Conservation (phyloP, 2,797 vertebrate genomes). For the Gymnodraco acuticeps region DNA sequence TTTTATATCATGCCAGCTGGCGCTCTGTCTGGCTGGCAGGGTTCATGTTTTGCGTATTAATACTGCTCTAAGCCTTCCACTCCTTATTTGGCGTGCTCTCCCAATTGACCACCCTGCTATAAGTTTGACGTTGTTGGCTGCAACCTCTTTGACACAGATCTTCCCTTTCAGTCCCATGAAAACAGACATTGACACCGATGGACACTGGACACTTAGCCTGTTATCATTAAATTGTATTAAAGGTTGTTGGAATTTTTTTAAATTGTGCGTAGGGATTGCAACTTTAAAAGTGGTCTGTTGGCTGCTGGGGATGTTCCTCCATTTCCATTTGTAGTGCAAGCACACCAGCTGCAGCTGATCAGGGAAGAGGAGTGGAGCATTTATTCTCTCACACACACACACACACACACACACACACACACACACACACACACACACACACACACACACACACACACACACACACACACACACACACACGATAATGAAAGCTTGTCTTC, state of each 20-base stretch:
- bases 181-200: background rate
- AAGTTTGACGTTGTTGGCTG: constrained; percentile 32
- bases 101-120: constrained; percentile 17
- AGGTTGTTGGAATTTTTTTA: background rate
- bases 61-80: constrained; percentile 37
- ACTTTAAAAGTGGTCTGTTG: constrained; percentile 17
- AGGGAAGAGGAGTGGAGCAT: constrained; percentile 31
- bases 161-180: background rate
- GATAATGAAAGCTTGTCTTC: constrained; percentile 89
- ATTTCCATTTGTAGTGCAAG: constrained; percentile 70
- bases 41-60: constrained; percentile 40
- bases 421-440: constrained; percentile 32
- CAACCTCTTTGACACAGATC: constrained; percentile 1
- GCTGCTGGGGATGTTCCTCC: constrained; percentile 28
- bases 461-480: constrained; percentile 29
- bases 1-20: constrained; percentile 11
- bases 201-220: background rate
- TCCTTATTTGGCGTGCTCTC: constrained; percentile 38
- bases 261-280: background rate
- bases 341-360: constrained; percentile 72
- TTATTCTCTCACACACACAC: constrained; percentile 15
- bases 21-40: background rate
- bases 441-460: constrained; percentile 42
- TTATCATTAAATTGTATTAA: background rate
- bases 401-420: constrained; percentile 26